Conservation (phyloP, 2,888 invertebrate species). For the Serripes groenlandicus region DNA sequence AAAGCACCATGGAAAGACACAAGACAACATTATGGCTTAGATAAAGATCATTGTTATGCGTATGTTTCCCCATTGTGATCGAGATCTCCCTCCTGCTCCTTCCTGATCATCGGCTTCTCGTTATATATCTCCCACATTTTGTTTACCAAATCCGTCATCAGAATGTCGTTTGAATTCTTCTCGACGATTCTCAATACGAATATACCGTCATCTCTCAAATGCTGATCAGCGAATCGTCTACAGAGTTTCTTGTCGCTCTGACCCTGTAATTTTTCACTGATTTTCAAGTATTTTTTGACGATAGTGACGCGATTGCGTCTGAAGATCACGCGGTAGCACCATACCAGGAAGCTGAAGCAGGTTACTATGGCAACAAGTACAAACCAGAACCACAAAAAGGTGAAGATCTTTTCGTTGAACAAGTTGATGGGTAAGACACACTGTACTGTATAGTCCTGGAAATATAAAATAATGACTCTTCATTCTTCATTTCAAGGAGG, state of each 20-base stretch:
- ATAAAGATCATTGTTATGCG: slow-evolving; percentile 47
- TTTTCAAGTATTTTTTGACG: slow-evolving; percentile 81
- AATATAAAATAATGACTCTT: neutral
- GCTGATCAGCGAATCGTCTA: slow-evolving; percentile 79
- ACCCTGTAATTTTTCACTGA: slow-evolving; percentile 77
- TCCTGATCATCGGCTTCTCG: slow-evolving; percentile 77
- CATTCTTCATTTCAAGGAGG: neutral
- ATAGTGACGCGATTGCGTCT: slow-evolving; percentile 75
- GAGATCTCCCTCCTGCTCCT: slow-evolving; percentile 72
- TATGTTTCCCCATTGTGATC: slow-evolving; percentile 69
- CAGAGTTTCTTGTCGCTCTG: slow-evolving; percentile 80
- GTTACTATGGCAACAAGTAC: slow-evolving; percentile 78
- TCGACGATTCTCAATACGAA: slow-evolving; percentile 81
- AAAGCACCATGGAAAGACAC: no score
- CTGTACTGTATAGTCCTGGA: slow-evolving; percentile 80
- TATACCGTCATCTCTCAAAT: slow-evolving; percentile 80
- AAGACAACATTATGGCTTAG: no score
- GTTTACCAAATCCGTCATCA: slow-evolving; percentile 79
- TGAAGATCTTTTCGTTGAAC: slow-evolving; percentile 83
- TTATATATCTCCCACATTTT: slow-evolving; percentile 79
- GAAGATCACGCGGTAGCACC: slow-evolving; percentile 79
- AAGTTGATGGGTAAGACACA: slow-evolving; percentile 82
- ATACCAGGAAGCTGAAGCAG: slow-evolving; percentile 79
- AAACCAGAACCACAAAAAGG: slow-evolving; percentile 83
- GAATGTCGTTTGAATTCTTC: slow-evolving; percentile 82